Base-by-base conservation (phyloP, 2,888 invertebrate species). In the Ichneumon xanthorius region DNA sequence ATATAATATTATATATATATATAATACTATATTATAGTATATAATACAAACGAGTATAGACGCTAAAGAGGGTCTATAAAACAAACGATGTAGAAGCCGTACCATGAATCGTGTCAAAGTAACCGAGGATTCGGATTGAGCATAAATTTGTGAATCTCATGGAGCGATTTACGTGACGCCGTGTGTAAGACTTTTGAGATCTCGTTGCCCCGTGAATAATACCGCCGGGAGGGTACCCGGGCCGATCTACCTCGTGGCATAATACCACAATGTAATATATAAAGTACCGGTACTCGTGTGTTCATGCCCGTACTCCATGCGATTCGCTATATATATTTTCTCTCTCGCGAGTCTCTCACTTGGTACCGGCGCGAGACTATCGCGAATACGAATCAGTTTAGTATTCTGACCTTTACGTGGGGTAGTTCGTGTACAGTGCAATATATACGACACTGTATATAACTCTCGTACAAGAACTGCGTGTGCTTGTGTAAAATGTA, bases 351-450 rank as follows among this genome's bases (percentile, higher is more conserved):
- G 71, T 80, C 63, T 72, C 61, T 65, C 26, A 50, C 26, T 58
- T 14, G 83, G 67, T 68, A 75, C 55, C 73, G 75, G 75, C 79
- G 70, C 63, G 48, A 80, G 79, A 75, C 71, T 80, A 84, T 84
- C 83, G 65, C 55, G 80, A 84, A 84, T 72, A 77, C 80, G 80
- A 84, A 84, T 84, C 84, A 77, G 80, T 84, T 84, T 72, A 84
- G 76, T 84, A 84, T 84, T 84, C 72, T 80, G 84, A 80, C 84
- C 84, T 84, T 84, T 84, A 76, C 84, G 72, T 79, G 79, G 75
- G 79, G 71, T 80, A 77, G 80, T 80, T 80, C 71, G 63, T 55
- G 63, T 76, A 58, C 76, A 30, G 65, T 63, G 16, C 22, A 63
- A n/a, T 63, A 71, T 45, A 53, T 53, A 61, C 50, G 53, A 80